A percentile compares a stretch with the other conserved stretches of the same genome.
Conservation (phyloP, 2,113 vertebrate species). For the Lycocorax pyrrhopterus region DNA sequence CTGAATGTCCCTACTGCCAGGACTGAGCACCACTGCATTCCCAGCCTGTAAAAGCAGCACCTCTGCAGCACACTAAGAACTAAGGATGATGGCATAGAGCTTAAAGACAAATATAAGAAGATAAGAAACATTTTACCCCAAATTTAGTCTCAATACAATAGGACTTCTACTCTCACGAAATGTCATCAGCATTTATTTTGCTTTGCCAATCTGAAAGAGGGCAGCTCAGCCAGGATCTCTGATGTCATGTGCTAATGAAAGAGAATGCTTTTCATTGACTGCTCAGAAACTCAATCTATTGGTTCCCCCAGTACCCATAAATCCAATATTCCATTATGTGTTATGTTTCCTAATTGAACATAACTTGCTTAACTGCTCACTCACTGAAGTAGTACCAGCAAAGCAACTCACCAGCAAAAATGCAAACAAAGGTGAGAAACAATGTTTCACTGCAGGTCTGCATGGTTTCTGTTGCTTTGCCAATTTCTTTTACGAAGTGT, state of each 20-base stretch:
- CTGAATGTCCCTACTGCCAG: neutral
- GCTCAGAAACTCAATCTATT: neutral
- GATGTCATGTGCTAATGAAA: neutral
- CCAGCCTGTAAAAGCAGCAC: neutral
- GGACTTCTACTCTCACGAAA: neutral
- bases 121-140: neutral
- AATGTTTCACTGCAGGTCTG: neutral
- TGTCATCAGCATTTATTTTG: neutral
- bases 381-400: neutral
- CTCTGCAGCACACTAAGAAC: neutral
- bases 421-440: neutral
- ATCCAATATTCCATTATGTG: neutral
- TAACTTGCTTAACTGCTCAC: neutral
- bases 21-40: neutral
- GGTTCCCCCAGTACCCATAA: neutral
- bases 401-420: neutral
- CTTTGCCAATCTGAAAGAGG: neutral
- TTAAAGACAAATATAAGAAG: neutral
- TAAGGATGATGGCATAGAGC: neutral
- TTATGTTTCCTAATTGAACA: neutral
- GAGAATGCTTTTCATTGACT: neutral
- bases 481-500: neutral
- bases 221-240: neutral
- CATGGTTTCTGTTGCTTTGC: neutral
- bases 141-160: neutral